These are phyloP conservation scores for Poecile montanus DNA, from an alignment of 2,797 vertebrate species.

Conservation along the genomic window DNA sequence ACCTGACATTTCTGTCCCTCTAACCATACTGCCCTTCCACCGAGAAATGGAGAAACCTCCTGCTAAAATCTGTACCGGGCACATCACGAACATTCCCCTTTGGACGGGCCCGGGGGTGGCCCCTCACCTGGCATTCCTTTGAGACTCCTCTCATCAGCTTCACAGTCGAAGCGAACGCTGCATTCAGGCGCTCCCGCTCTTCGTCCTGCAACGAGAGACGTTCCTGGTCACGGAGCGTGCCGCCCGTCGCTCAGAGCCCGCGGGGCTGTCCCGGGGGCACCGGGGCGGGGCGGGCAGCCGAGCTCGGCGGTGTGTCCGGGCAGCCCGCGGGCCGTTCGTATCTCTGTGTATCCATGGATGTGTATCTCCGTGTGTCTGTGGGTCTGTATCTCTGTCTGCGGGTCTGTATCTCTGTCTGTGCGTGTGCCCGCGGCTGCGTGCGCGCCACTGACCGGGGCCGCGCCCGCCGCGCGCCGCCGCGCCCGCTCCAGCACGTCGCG, in stretches of 20 bases:
- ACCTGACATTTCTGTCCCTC: not conserved
- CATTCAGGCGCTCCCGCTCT: constrained; percentile 51
- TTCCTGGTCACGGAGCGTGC: fast-evolving
- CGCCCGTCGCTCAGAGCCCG: not conserved
- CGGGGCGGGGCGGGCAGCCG: no score
- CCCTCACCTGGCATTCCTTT: constrained; percentile 73
- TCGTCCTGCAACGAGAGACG: constrained; percentile 29
- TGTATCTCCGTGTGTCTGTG: no score
- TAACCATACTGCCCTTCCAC: not conserved
- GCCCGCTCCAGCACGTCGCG: not conserved
- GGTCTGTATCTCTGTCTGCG: no score
- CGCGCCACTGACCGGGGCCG: not conserved
- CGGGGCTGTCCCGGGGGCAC: not conserved
- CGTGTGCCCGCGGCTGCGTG: not conserved
- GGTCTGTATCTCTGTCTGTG: no score
- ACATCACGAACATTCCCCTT: fast-evolving
- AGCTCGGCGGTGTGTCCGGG: not conserved
- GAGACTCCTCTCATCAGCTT: constrained; percentile 83
- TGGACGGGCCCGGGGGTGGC: fast-evolving
- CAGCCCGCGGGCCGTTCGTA: fast-evolving
- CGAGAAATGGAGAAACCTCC: not conserved
- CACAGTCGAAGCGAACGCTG: constrained; percentile 81
- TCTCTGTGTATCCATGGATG: not conserved
- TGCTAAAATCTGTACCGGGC: not conserved
- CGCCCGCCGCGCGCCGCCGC: not conserved